A percentile compares a stretch with the other conserved stretches of the same genome.
Evolutionary conservation across 1,140 invertebrate species (phyloP).

Genomic region (Triops cancriformis): DNA sequence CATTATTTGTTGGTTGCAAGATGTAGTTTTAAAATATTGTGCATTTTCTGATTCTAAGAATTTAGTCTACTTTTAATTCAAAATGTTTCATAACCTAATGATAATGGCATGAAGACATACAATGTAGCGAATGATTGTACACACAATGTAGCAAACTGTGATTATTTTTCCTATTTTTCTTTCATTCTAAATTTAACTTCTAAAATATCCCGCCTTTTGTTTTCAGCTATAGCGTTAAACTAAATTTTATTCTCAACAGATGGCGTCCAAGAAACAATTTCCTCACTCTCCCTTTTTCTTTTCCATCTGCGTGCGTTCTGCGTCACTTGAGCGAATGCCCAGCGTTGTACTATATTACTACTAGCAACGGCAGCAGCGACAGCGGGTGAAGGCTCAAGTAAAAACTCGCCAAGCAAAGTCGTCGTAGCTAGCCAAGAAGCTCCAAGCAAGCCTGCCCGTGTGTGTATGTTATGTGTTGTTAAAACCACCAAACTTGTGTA

Average conservation of each 20-base stretch:
- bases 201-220: too few relatives aligned
- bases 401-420: neutral
- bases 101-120: too few relatives aligned
- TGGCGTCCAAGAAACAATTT: neutral
- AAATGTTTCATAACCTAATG: too few relatives aligned
- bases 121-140: too few relatives aligned
- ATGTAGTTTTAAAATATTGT: too few relatives aligned
- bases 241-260: neutral
- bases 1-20: too few relatives aligned
- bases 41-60: too few relatives aligned
- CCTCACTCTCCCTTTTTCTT: neutral
- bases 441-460: neutral
- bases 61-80: too few relatives aligned
- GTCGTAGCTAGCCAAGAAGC: constrained; percentile 3
- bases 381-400: neutral
- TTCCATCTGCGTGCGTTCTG: neutral
- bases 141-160: too few relatives aligned
- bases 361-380: neutral
- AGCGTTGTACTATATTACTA: neutral
- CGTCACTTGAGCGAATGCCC: neutral
- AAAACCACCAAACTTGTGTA: neutral
- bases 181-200: too few relatives aligned
- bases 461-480: neutral
- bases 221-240: too few relatives aligned
- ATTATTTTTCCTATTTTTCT: too few relatives aligned